These are phyloP conservation scores for Tenebrio molitor DNA, from an alignment of 1,140 invertebrate genomes.

Conservation along the genomic window DNA sequence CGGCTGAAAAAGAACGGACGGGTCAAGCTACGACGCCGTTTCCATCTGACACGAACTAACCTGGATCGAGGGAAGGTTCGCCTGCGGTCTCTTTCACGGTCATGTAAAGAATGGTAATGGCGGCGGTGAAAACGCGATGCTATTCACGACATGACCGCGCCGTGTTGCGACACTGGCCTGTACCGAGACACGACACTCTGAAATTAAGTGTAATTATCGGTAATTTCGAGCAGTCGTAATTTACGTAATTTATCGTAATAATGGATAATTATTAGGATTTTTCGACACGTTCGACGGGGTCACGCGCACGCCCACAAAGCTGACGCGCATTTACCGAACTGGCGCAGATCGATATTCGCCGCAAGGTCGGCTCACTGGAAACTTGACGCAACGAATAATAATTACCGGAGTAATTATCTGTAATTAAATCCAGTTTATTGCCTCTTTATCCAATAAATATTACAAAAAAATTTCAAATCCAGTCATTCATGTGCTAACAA, in stretches of 20 bases:
- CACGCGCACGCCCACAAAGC: neutral
- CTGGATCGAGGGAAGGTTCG: neutral
- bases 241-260: constrained; percentile 13
- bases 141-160: no score
- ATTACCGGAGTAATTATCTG: constrained; percentile 3
- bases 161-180: no score
- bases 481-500: no score
- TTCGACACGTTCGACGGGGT: neutral
- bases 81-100: neutral
- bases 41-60: neutral
- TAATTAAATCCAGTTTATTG: neutral
- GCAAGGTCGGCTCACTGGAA: neutral
- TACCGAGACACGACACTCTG: no score
- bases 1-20: neutral
- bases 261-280: constrained; percentile 18
- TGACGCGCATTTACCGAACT: neutral
- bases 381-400: no score
- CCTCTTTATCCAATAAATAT: neutral
- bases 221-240: neutral
- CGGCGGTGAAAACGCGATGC: neutral
- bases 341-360: neutral
- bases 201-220: neutral
- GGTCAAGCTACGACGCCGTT: no score
- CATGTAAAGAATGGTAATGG: neutral
- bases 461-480: neutral